Evolutionary conservation across 2,888 invertebrate species (phyloP).

Genomic region (Caenorhabditis uteleia): DNA sequence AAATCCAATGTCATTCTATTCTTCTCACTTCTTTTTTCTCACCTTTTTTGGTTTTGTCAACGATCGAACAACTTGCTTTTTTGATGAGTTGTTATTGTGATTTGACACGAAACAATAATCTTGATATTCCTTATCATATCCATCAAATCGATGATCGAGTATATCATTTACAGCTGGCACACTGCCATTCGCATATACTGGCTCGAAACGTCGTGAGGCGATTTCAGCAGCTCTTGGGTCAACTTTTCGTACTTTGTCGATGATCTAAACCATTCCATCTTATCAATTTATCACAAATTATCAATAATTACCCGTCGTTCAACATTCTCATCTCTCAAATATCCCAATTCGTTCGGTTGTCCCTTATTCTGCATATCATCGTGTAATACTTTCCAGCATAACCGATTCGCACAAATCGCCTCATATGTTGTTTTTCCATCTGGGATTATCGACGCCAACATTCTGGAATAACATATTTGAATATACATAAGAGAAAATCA

Average conservation of each 20-base stretch:
- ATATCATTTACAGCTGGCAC: constrained; percentile 5
- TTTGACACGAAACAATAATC: constrained; percentile 1
- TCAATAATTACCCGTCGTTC: constrained; percentile 35
- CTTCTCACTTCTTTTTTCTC: neutral
- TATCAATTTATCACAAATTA: neutral
- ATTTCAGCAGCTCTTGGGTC: constrained; percentile 32
- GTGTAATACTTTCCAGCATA: constrained; percentile 60
- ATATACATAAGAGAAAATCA: neutral
- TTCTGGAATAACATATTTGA: constrained; percentile 44
- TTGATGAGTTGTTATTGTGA: constrained; percentile 8
- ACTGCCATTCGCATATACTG: constrained; percentile 25
- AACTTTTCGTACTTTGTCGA: constrained; percentile 23
- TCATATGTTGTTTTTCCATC: constrained; percentile 60
- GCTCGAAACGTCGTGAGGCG: constrained; percentile 28
- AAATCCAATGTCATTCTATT: neutral
- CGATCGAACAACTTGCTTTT: constrained; percentile 19
- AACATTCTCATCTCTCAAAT: constrained; percentile 54
- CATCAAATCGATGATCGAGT: constrained; percentile 27
- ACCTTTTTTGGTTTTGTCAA: constrained; percentile 14
- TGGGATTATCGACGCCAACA: constrained; percentile 59
- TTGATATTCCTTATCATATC: constrained; percentile 15
- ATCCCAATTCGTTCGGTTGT: constrained; percentile 56
- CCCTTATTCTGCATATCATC: constrained; percentile 23
- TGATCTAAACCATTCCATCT: constrained; percentile 14
- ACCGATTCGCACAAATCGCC: constrained; percentile 58